Percentiles rank a stretch among this genome's conserved stretches.
Conservation (phyloP, 2,888 invertebrate species). For the Hirtodrosophila cameraria region DNA sequence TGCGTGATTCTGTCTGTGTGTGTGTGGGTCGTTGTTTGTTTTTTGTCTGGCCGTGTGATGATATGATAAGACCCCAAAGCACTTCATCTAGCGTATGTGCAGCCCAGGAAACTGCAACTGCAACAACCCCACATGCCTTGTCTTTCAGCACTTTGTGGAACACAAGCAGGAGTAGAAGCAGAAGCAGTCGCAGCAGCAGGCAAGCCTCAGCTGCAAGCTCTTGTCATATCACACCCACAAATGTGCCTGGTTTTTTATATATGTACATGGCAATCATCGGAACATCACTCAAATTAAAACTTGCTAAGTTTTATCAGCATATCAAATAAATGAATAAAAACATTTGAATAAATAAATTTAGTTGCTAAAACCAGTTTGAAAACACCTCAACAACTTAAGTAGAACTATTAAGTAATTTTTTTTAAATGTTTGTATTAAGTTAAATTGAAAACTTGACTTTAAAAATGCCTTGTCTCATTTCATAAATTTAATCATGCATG, state of each 20-base stretch:
- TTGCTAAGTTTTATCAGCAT: too few species aligned
- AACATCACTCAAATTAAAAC: too few species aligned
- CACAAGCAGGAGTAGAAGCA: conserved; percentile 22
- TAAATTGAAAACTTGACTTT: too few species aligned
- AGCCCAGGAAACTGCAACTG: conserved; percentile 32
- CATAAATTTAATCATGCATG: too few species aligned
- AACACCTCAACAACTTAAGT: too few species aligned
- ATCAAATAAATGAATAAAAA: too few species aligned
- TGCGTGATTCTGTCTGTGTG: conserved; percentile 12
- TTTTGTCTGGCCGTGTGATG: conserved; percentile 50
- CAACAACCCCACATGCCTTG: conserved; percentile 51
- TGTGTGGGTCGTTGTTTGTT: conserved; percentile 44
- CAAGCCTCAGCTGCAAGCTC: conserved; percentile 14
- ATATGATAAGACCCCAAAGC: conserved; percentile 57
- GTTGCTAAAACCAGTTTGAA: too few species aligned
- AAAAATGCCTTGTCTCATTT: too few species aligned
- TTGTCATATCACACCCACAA: conserved; percentile 52
- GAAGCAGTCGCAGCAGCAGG: not conserved
- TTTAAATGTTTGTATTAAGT: too few species aligned
- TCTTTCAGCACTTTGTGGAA: conserved; percentile 54
- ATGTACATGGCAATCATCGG: not conserved
- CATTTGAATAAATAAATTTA: too few species aligned
- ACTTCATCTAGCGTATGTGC: conserved; percentile 24
- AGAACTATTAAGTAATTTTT: too few species aligned
- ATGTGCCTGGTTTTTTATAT: not conserved